Percentiles rank a stretch among this genome's conserved stretches.
These are phyloP conservation scores for Rambutsinella grinnellia DNA, from an alignment of 2,888 invertebrate genomes.

Conservation along the genomic window DNA sequence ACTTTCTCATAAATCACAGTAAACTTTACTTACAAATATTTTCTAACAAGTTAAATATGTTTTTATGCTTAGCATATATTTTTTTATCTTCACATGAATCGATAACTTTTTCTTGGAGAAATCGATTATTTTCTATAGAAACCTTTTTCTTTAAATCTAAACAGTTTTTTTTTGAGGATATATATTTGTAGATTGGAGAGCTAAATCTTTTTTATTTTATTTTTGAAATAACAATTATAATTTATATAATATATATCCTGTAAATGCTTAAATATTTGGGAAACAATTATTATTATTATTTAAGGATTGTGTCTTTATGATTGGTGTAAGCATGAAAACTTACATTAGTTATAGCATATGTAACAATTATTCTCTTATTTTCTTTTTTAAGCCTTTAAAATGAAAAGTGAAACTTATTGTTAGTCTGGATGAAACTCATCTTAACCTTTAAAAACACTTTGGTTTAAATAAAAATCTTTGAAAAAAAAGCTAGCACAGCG, in stretches of 20 bases:
- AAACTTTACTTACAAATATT: slow-evolving; percentile 47
- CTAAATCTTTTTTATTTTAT: neutral
- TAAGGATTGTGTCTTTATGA: slow-evolving; percentile 54
- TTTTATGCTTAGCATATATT: neutral
- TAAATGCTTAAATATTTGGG: neutral
- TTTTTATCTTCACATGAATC: slow-evolving; percentile 15
- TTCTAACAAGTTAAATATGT: slow-evolving; percentile 38
- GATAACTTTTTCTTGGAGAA: slow-evolving; percentile 28
- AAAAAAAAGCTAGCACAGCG: slow-evolving; percentile 53
- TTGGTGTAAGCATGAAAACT: slow-evolving; percentile 54
- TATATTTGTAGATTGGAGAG: neutral
- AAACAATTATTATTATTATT: neutral
- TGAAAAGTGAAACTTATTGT: neutral
- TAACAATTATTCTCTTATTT: slow-evolving; percentile 1
- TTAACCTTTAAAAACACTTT: neutral
- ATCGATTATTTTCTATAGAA: no score
- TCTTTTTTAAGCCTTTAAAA: neutral
- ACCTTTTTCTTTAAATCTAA: slow-evolving; percentile 6
- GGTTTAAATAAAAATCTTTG: neutral
- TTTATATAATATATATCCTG: neutral
- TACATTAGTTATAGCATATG: slow-evolving; percentile 23
- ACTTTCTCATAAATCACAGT: slow-evolving; percentile 49
- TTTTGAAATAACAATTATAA: neutral
- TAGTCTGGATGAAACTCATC: no score
- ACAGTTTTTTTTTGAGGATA: neutral